A percentile compares a stretch with the other conserved stretches of the same genome.
Evolutionary conservation across 92 coral and sea anemone species (phyloP).

Genomic region (Zoanthus sociatus): DNA sequence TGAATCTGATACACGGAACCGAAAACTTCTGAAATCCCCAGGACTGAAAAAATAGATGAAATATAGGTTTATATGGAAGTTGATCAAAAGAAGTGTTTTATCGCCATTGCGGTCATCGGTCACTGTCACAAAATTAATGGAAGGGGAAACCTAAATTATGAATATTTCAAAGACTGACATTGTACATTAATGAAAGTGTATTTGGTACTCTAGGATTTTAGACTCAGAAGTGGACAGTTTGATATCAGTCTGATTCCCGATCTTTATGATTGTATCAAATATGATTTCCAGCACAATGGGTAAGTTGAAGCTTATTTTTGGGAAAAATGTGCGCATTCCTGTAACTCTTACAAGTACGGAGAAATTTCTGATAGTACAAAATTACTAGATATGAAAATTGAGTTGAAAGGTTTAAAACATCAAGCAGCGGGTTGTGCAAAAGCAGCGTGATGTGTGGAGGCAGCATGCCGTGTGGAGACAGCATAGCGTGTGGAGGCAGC

Average conservation of each 20-base stretch:
- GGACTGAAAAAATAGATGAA: neutral
- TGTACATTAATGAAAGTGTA: neutral
- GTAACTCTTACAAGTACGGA: neutral
- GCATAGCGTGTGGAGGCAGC: too few species aligned
- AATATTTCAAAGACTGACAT: too few species aligned
- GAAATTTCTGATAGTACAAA: neutral
- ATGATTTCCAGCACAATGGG: slow-evolving; percentile 95
- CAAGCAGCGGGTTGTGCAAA: too few species aligned
- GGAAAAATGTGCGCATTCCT: too few species aligned
- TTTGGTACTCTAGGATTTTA: slow-evolving; percentile 76
- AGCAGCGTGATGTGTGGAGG: too few species aligned
- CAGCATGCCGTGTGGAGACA: too few species aligned
- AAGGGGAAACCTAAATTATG: too few species aligned
- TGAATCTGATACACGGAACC: too few species aligned
- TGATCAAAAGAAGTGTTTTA: too few species aligned
- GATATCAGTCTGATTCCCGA: slow-evolving; percentile 98
- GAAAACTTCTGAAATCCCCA: too few species aligned
- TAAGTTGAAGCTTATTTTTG: neutral
- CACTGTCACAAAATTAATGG: too few species aligned
- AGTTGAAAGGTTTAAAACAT: neutral
- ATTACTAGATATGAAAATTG: neutral
- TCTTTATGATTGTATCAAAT: slow-evolving; percentile 94
- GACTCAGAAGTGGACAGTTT: slow-evolving; percentile 84
- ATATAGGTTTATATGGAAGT: neutral
- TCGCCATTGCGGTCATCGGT: too few species aligned